Conservation (phyloP, 2,888 invertebrate genomes). For the Limenitis camilla region DNA sequence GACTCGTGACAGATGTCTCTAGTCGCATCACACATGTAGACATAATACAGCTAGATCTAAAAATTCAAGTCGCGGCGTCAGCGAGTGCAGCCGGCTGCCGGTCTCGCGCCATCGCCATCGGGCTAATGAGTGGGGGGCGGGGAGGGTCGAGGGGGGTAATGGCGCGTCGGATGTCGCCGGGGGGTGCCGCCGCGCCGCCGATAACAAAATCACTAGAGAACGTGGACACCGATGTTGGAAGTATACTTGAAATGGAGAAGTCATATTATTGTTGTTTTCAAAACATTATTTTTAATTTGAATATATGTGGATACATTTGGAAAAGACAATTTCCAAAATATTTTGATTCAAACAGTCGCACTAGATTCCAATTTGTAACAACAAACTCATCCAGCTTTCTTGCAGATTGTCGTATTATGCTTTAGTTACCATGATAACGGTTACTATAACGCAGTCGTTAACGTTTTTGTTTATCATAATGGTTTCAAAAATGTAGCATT, state of each 20-base stretch:
- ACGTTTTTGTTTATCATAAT: no score
- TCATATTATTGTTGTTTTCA: background rate
- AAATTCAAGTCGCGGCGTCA: conserved; percentile 57
- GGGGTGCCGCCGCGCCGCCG: conserved; percentile 60
- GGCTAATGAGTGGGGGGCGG: conserved; percentile 50
- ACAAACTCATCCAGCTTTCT: no score
- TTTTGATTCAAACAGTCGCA: no score
- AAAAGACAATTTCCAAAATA: no score
- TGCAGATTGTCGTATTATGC: no score
- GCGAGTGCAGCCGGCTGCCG: conserved; percentile 53
- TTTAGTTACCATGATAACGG: no score
- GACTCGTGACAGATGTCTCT: conserved; percentile 8
- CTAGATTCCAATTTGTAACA: no score
- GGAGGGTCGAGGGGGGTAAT: conserved; percentile 47
- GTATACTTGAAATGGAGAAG: conserved; percentile 31
- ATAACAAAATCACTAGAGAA: conserved; percentile 73
- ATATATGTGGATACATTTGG: no score
- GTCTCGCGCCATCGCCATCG: conserved; percentile 56
- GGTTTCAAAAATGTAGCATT: no score
- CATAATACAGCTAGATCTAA: conserved; percentile 35
- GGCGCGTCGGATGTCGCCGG: conserved; percentile 69
- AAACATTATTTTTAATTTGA: no score
- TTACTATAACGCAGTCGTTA: no score
- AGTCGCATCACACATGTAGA: conserved; percentile 1
- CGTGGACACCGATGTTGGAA: conserved; percentile 33